These are phyloP conservation scores for Pheucticus melanocephalus DNA, from an alignment of 2,113 vertebrate species.

Conservation along the genomic window DNA sequence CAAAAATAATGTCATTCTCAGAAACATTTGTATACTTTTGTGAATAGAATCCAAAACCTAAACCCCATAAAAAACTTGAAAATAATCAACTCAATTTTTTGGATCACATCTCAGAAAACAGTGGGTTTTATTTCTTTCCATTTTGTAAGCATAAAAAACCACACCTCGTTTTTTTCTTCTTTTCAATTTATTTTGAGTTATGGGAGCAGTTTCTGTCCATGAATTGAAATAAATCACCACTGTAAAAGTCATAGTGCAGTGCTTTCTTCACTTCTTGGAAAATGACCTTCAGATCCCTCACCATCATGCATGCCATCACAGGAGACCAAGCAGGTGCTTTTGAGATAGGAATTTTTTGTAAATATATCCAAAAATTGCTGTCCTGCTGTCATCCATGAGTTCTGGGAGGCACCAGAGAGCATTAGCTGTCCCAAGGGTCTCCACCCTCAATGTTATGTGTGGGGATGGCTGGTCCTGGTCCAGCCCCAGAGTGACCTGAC, in stretches of 20 bases:
- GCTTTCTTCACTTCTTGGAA: background rate
- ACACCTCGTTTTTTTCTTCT: background rate
- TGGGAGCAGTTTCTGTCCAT: background rate
- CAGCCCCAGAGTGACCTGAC: background rate
- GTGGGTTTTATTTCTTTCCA: constrained; percentile 21
- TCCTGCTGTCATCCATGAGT: background rate
- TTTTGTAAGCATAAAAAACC: background rate
- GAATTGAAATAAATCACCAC: background rate
- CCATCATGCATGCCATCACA: background rate
- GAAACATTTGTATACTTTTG: background rate
- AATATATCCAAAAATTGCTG: background rate
- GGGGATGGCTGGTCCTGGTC: background rate
- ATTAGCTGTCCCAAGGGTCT: background rate
- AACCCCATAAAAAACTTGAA: constrained; percentile 21
- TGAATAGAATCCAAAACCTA: constrained; percentile 5
- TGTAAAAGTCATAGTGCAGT: background rate
- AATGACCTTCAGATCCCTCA: background rate
- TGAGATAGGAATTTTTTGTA: constrained; percentile 20
- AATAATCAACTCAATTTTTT: constrained; percentile 17
- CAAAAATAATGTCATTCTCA: background rate
- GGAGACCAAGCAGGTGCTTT: background rate
- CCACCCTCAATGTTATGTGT: fast-evolving
- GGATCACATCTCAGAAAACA: constrained; percentile 17
- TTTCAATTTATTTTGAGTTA: constrained; percentile 32
- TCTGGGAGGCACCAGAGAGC: background rate